Percentiles rank a stretch among this genome's conserved stretches.
phyloP scores from a whole-genome alignment of 2,797 vertebrate species.

The Acridotheres tristis region DNA sequence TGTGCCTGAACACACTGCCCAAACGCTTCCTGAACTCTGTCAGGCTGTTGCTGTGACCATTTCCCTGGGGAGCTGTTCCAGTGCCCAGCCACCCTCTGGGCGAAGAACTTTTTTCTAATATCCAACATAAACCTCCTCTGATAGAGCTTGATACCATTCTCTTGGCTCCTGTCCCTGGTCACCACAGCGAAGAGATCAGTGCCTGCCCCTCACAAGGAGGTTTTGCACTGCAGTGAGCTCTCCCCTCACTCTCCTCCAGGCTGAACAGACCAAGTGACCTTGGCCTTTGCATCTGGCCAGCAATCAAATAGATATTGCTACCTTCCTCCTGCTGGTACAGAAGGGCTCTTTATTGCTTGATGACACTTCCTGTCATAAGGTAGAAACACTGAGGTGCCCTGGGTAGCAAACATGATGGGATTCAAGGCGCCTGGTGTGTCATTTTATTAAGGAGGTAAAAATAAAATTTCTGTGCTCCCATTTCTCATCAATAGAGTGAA shows the following conservation, averaged over 20 bases:
- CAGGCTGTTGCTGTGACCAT: not conserved
- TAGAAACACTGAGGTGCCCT: not conserved
- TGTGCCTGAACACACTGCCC: not conserved
- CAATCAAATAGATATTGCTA: not conserved
- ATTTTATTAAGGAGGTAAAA: not conserved
- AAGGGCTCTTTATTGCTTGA: not conserved
- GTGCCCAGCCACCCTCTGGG: rapidly evolving
- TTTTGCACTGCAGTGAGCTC: not conserved
- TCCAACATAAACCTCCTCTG: not conserved
- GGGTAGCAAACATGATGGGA: not conserved
- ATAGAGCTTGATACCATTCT: not conserved
- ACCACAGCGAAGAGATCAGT: not conserved
- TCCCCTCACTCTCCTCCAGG: not conserved
- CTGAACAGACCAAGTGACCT: not conserved
- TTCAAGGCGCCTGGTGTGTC: not conserved
- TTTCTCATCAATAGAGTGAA: not conserved
- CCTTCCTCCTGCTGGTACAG: not conserved
- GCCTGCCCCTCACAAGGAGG: rapidly evolving
- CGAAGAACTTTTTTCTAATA: not conserved
- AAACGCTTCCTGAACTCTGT: not conserved
- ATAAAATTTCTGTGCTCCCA: not conserved
- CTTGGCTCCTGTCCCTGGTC: not conserved
- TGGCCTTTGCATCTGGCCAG: not conserved
- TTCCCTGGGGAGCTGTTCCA: not conserved
- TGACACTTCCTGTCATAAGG: not conserved